phyloP scores from a whole-genome alignment of 1,140 invertebrate species.

The Sinella curviseta region DNA sequence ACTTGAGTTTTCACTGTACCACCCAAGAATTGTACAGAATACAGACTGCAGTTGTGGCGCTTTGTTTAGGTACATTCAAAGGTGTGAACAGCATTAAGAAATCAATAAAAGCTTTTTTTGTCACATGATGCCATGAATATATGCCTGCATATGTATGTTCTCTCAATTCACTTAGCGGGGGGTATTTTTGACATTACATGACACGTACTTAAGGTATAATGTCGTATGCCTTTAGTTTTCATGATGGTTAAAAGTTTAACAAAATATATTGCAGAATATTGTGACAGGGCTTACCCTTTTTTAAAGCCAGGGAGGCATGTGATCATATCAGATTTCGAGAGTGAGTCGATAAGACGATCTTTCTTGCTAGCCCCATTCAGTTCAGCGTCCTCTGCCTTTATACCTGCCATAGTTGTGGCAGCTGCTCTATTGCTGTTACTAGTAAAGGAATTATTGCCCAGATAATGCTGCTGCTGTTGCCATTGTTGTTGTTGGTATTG shows the following conservation, averaged over 20 bases:
- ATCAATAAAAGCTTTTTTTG: neutral
- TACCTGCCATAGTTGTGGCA: neutral
- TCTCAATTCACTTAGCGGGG: neutral
- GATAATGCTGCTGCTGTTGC: neutral
- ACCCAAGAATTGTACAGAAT: too few species aligned
- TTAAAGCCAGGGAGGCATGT: constrained; percentile 20
- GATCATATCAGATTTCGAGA: constrained; percentile 14
- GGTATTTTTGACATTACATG: too few species aligned
- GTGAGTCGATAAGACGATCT: constrained; percentile 22
- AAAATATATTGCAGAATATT: too few species aligned
- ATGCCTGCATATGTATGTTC: neutral
- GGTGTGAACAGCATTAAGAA: neutral
- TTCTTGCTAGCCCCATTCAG: neutral
- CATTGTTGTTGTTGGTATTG: neutral
- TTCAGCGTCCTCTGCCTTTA: neutral
- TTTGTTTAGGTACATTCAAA: neutral
- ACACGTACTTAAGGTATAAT: too few species aligned
- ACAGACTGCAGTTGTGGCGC: too few species aligned
- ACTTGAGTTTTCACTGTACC: too few species aligned
- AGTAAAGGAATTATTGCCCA: neutral
- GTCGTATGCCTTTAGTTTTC: too few species aligned
- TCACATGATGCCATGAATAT: neutral
- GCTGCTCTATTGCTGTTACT: neutral
- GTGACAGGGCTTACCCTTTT: constrained; percentile 5
- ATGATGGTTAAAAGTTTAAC: too few species aligned